These are phyloP conservation scores for Microctenopoma steveboyesi DNA, from an alignment of 2,797 vertebrate genomes.

Conservation along the genomic window DNA sequence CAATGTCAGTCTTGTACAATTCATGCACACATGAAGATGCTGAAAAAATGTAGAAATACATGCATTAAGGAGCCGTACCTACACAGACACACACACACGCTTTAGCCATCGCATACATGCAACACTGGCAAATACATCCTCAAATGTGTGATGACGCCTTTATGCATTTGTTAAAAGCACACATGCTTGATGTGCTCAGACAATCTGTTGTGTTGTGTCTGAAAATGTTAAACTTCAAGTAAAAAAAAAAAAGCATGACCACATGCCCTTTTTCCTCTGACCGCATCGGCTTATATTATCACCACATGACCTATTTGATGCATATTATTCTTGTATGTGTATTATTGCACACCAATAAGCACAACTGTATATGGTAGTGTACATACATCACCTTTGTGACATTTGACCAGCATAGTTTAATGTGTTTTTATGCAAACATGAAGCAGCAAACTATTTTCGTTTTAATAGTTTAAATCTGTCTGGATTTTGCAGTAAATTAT, in stretches of 20 bases:
- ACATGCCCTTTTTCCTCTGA: slow-evolving; percentile 11
- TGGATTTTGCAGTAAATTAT: slow-evolving; percentile 1
- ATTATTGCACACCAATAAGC: slow-evolving; percentile 2
- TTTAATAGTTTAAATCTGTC: neutral
- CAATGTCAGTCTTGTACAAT: slow-evolving; percentile 8
- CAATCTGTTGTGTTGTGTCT: slow-evolving; percentile 34
- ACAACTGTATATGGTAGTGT: slow-evolving; percentile 1
- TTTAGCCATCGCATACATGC: slow-evolving; percentile 4
- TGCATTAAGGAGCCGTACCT: neutral
- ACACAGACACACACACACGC: neutral
- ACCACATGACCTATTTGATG: slow-evolving; percentile 17
- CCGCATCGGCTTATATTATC: slow-evolving; percentile 17
- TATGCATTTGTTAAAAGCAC: slow-evolving; percentile 29
- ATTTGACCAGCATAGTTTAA: neutral
- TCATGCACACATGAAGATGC: neutral
- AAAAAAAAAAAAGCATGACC: neutral
- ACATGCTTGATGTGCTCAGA: slow-evolving; percentile 40
- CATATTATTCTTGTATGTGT: slow-evolving; percentile 18
- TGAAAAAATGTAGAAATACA: slow-evolving; percentile 8
- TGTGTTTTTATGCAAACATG: neutral
- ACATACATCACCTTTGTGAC: neutral
- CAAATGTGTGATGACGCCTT: slow-evolving; percentile 50
- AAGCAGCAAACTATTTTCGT: neutral
- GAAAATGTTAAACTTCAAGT: slow-evolving; percentile 28
- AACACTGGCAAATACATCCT: slow-evolving; percentile 27